Evolutionary conservation across 2,113 vertebrate species (phyloP).

Genomic region (Sigmodon hispidus): DNA sequence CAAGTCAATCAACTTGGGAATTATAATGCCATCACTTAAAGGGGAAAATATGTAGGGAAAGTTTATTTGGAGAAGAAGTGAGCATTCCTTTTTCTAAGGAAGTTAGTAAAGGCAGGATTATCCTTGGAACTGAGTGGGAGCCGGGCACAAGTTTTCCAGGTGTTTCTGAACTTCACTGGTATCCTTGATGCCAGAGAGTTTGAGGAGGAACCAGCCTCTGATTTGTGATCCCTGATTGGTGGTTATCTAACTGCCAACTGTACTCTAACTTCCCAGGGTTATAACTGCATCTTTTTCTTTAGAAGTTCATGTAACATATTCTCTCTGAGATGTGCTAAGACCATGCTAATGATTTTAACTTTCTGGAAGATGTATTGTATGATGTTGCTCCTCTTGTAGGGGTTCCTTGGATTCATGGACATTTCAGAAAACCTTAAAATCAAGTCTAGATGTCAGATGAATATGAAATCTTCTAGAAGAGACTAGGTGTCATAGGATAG

Average conservation of each 20-base stretch:
- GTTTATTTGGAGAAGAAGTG: neutral
- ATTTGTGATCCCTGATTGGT: too few species aligned
- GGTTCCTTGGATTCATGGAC: neutral
- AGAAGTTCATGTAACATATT: neutral
- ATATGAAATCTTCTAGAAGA: neutral
- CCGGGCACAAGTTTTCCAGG: too few species aligned
- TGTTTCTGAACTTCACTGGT: neutral
- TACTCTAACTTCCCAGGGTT: neutral
- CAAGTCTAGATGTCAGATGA: neutral
- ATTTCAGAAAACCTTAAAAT: neutral
- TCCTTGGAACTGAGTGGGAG: neutral
- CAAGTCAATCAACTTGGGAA: neutral
- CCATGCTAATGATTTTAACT: neutral
- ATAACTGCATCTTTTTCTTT: neutral
- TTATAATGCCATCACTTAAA: neutral
- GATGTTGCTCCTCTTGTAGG: neutral
- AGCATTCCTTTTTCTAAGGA: neutral
- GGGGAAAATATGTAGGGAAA: neutral
- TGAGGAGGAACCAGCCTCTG: neutral
- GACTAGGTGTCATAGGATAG: neutral
- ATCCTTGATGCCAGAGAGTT: accelerated
- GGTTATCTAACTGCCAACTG: neutral
- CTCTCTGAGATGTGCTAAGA: neutral
- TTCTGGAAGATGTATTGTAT: neutral
- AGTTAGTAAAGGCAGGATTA: neutral